Evolutionary conservation across 2,113 vertebrate species (phyloP).

Genomic region (Saguinus imperator): DNA sequence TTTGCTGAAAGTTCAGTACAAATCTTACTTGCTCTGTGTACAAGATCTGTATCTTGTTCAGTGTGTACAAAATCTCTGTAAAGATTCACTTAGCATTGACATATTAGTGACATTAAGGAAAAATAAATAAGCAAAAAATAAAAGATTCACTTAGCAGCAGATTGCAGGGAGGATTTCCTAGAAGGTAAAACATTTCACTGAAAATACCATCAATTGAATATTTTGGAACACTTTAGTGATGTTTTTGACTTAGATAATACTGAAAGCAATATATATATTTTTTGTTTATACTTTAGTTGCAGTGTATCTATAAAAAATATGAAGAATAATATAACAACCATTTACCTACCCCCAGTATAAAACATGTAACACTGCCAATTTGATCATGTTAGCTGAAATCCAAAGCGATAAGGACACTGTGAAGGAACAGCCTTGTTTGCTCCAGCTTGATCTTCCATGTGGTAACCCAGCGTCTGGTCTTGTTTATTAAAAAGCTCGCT

Average conservation of each 20-base stretch:
- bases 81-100: not conserved
- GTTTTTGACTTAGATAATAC: not conserved
- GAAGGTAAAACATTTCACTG: not conserved
- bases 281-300: not conserved
- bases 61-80: not conserved
- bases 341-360: not conserved
- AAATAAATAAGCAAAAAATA: too few relatives aligned
- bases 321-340: not conserved
- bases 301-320: not conserved
- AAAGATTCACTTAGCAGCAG: not conserved
- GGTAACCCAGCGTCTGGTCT: fast-evolving
- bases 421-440: fast-evolving
- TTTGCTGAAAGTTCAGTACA: not conserved
- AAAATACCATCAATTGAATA: not conserved
- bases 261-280: not conserved
- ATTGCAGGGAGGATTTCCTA: not conserved
- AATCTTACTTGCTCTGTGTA: not conserved
- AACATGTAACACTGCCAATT: not conserved
- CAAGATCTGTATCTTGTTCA: not conserved
- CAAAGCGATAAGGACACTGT: fast-evolving
- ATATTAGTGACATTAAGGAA: too few relatives aligned
- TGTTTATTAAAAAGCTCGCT: fast-evolving
- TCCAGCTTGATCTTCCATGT: fast-evolving
- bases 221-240: not conserved
- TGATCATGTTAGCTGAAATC: not conserved